Percentiles rank a stretch among this genome's conserved stretches.
Evolutionary conservation across 2,888 invertebrate genomes (phyloP).

Genomic region (Diploptera punctata): DNA sequence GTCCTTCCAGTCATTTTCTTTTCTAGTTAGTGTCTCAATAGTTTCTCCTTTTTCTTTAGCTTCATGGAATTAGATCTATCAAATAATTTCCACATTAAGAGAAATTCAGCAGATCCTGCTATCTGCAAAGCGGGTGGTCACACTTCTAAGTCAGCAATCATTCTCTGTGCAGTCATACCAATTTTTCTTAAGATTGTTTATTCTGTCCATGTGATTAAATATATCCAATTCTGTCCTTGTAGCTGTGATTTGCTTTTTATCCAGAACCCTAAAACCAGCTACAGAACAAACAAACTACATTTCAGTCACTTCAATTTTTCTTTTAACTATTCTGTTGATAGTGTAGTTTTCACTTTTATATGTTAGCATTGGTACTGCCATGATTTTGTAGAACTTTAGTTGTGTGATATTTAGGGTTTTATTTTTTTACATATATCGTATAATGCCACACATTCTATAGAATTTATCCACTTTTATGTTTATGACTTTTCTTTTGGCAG

Average conservation of each 20-base stretch:
- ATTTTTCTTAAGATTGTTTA: neutral
- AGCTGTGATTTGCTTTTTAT: too few relatives aligned
- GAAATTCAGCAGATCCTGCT: too few relatives aligned
- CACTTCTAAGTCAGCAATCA: neutral
- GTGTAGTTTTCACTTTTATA: neutral
- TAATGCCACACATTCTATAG: neutral
- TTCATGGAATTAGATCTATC: neutral
- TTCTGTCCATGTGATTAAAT: too few relatives aligned
- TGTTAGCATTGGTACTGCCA: neutral
- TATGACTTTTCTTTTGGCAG: too few relatives aligned
- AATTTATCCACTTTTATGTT: too few relatives aligned
- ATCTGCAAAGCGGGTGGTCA: neutral
- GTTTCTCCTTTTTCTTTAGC: neutral
- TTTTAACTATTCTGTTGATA: neutral
- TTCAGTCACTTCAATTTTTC: neutral
- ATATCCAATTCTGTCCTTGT: neutral
- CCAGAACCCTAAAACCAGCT: too few relatives aligned
- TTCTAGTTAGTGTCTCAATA: neutral
- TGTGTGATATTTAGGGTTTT: neutral
- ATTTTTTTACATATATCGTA: neutral
- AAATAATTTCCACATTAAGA: too few relatives aligned
- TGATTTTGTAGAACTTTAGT: neutral
- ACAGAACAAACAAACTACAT: neutral
- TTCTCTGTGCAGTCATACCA: neutral
- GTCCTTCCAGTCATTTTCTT: too few relatives aligned